Evolutionary conservation across 1,140 invertebrate genomes (phyloP).

Genomic region (Pseudoatta argentina): DNA sequence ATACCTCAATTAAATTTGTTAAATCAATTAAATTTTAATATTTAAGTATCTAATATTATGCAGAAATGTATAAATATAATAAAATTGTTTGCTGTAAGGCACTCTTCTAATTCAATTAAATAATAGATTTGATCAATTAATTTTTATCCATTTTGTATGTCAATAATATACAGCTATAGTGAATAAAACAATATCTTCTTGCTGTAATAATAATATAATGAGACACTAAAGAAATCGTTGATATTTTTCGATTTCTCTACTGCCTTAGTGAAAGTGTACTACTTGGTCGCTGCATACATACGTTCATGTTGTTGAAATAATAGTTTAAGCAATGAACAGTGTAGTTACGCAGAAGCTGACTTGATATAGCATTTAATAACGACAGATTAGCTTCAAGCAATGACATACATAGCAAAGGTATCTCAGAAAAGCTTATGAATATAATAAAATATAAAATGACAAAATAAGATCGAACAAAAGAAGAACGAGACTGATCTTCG

Average conservation of each 20-base stretch:
- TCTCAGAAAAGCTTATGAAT: not conserved
- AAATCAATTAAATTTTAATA: not conserved
- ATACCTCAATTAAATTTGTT: not conserved
- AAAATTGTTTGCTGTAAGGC: not conserved
- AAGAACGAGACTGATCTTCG: not conserved
- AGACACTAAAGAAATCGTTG: not conserved
- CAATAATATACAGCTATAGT: not conserved
- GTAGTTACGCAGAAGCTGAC: not conserved
- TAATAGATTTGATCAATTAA: not conserved
- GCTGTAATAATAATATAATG: not conserved
- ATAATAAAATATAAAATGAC: not conserved
- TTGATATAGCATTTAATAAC: slow-evolving; percentile 3
- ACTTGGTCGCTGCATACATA: not conserved
- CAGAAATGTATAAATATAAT: not conserved
- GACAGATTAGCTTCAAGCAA: not conserved
- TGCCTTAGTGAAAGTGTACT: slow-evolving; percentile 3
- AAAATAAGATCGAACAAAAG: not conserved
- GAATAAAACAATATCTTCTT: not conserved
- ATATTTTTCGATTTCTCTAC: not conserved
- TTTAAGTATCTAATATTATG: not conserved
- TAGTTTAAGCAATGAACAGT: slow-evolving; percentile 10
- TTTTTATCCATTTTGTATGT: slow-evolving; percentile 3
- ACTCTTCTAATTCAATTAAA: not conserved
- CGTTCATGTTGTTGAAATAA: not conserved
- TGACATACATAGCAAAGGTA: not conserved